Evolutionary conservation across 2,888 invertebrate species (phyloP).

Genomic region (Scaptomyza cyrtandrae): DNA sequence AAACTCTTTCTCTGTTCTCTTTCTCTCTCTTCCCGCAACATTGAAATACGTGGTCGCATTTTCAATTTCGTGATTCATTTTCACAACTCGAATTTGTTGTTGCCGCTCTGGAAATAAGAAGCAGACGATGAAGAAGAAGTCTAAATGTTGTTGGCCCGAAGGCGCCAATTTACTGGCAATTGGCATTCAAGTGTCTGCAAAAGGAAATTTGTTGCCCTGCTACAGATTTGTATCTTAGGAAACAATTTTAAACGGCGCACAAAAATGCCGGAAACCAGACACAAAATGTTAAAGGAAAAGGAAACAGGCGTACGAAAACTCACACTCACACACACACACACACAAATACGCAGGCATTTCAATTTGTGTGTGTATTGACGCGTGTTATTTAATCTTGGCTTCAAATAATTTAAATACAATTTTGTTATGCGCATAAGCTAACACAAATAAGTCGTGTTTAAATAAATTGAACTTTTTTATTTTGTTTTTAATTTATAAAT

Average conservation of each 20-base stretch:
- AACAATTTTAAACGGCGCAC: conserved; percentile 77
- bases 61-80: conserved; percentile 39
- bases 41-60: conserved; percentile 23
- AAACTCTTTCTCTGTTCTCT: neutral
- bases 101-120: neutral
- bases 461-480: neutral
- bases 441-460: too few species aligned
- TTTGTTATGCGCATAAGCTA: neutral
- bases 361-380: conserved; percentile 15
- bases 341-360: conserved; percentile 2
- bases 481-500: neutral
- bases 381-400: conserved; percentile 2
- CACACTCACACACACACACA: conserved; percentile 18
- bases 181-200: conserved; percentile 69
- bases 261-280: conserved; percentile 81
- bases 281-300: conserved; percentile 79
- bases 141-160: conserved; percentile 63
- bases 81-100: conserved; percentile 17
- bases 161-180: conserved; percentile 75
- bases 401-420: conserved; percentile 1
- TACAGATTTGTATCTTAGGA: conserved; percentile 73
- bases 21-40: neutral
- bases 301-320: conserved; percentile 64
- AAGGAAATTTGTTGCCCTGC: conserved; percentile 46
- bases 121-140: conserved; percentile 21